Conservation (phyloP, 1,140 invertebrate species). For the Ceratosolen solmsi region DNA sequence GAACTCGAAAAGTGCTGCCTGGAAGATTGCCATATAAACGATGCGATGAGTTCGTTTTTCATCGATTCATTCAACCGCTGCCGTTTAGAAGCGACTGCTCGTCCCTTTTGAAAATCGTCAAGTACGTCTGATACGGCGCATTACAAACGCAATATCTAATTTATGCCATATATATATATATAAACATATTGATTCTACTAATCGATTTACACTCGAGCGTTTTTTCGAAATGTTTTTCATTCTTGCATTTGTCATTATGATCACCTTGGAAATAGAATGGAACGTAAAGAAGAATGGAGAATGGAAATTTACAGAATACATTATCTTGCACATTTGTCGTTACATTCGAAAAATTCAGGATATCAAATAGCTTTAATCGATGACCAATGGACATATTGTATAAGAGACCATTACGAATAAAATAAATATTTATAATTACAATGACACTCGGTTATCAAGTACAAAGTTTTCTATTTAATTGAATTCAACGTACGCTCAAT, state of each 20-base stretch:
- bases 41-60: constrained; percentile 18
- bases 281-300: no score
- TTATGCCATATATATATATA: neutral
- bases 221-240: no score
- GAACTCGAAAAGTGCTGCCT: constrained; percentile 44
- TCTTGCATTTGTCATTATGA: neutral
- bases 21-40: constrained; percentile 39
- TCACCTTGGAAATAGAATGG: neutral
- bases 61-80: neutral
- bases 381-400: no score
- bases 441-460: no score
- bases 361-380: no score
- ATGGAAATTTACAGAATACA: no score
- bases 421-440: no score
- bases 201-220: no score
- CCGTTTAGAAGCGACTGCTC: neutral
- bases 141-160: neutral
- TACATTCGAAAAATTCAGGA: neutral
- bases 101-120: neutral
- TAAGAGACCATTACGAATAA: no score
- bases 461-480: no score
- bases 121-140: neutral
- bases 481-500: no score
- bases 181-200: neutral
- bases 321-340: no score